Percentiles rank a stretch among this genome's conserved stretches.
phyloP scores from a whole-genome alignment of 2,888 invertebrate genomes.

The Muschampia plurimacula region DNA sequence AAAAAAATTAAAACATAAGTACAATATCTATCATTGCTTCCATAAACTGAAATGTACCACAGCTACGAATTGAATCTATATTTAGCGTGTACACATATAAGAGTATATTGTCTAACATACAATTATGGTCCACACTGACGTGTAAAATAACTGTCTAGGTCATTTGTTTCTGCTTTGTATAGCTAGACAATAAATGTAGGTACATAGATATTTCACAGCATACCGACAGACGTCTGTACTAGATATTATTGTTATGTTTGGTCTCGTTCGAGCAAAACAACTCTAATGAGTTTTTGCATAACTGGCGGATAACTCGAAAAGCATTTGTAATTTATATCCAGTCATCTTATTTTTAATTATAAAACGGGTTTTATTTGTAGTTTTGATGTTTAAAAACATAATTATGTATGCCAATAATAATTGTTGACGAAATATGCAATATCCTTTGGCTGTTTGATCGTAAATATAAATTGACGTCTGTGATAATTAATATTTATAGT shows the following conservation, averaged over 20 bases:
- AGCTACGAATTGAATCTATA: slow-evolving; percentile 10
- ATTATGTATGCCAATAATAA: too few relatives aligned
- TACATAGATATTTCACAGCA: slow-evolving; percentile 34
- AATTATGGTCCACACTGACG: slow-evolving; percentile 75
- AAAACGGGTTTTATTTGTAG: background rate
- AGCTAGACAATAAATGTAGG: slow-evolving; percentile 57
- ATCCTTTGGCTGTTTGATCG: background rate
- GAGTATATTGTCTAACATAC: slow-evolving; percentile 73
- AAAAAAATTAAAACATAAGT: too few relatives aligned
- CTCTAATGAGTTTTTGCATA: slow-evolving; percentile 14
- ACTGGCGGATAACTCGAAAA: background rate
- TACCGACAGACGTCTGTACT: slow-evolving; percentile 12
- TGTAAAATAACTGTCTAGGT: slow-evolving; percentile 74
- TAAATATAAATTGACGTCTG: slow-evolving; percentile 6
- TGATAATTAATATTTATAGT: background rate
- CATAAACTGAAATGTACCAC: slow-evolving; percentile 2
- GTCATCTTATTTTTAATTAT: background rate
- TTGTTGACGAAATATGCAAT: background rate
- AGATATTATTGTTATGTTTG: slow-evolving; percentile 11
- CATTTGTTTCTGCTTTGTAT: slow-evolving; percentile 64
- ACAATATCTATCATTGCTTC: background rate
- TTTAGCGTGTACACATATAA: slow-evolving; percentile 55
- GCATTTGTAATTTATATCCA: background rate
- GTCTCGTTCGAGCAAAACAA: slow-evolving; percentile 15
- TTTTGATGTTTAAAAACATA: background rate